A percentile compares a stretch with the other conserved stretches of the same genome.
Conservation (phyloP, 2,797 vertebrate species). For the Borostomias antarcticus region DNA sequence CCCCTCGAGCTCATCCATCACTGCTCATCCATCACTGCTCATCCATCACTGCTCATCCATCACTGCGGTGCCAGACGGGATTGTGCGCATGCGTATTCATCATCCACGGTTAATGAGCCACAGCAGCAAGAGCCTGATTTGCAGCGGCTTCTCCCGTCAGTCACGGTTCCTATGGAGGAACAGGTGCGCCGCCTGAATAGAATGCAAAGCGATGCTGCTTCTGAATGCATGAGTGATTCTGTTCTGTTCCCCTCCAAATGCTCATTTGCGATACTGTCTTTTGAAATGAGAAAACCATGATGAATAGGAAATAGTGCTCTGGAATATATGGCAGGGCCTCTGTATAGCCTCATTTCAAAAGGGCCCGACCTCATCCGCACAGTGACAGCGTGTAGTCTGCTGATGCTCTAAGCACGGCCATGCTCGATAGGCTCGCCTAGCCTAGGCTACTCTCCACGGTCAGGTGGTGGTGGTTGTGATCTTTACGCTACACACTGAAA, state of each 20-base stretch:
- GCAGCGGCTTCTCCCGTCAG: constrained; percentile 61
- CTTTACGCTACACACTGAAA: no score
- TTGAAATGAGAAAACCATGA: constrained; percentile 54
- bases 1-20: background rate
- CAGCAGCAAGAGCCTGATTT: constrained; percentile 70
- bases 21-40: constrained; percentile 10
- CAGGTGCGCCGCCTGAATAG: constrained; percentile 66
- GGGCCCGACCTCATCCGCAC: background rate
- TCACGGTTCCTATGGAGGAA: constrained; percentile 60
- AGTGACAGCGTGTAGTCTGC: background rate
- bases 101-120: constrained; percentile 63
- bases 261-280: constrained; percentile 69
- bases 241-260: constrained; percentile 64
- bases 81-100: constrained; percentile 74
- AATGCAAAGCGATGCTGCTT: constrained; percentile 54
- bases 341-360: background rate
- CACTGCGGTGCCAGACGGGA: constrained; percentile 59
- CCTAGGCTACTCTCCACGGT: no score
- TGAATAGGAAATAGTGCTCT: constrained; percentile 53
- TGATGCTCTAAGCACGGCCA: no score
- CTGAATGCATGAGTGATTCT: constrained; percentile 67
- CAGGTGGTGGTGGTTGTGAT: no score
- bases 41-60: constrained; percentile 44
- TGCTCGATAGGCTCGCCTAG: no score
- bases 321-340: constrained; percentile 32